Evolutionary conservation across 2,888 invertebrate genomes (phyloP), one percentile per base, ranked within the genome.

Genomic region (Omphaloscelis lunosa): DNA sequence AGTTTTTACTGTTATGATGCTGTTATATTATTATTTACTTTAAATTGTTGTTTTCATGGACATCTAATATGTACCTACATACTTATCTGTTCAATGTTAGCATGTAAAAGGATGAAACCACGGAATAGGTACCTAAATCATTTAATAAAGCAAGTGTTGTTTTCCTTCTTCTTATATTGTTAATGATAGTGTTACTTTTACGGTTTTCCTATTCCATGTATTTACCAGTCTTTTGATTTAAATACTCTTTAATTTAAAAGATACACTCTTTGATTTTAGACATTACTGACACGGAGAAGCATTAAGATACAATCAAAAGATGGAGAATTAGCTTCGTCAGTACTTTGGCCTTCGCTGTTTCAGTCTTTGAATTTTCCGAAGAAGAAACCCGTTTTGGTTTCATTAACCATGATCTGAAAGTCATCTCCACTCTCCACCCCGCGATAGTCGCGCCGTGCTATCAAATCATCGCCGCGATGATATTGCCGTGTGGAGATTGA

Each of bases 131-230:
- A 72, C 20, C n/a, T 68, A 70, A 4, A 51, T 51, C 51, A 45
- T 45, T 20, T 11, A 53, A 20, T n/a, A 29, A 62, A 62, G 15
- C 2, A 27, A 17, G 2, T 48, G n/a, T 48, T 11, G 34, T 82
- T 77, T 82, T 66, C 79, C 75, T 79, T 61, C 61, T 66, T 59
- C 20, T 17, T 51, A 15, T 66, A 53, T 39, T 82, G 20, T 29
- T 53, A 53, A 27, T 41, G 8, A 48, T 72, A 12, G 17, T 58
- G 2, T 23, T 34, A 11, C 6, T 27, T 53, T 34, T 45, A 82
- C 8, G 27, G 27, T 66, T 82, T 58, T 72, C 71, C 34, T 53
- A 20, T 4, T 29, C 0, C 4, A 29, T 41, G 20, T 51, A 5
- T 17, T 39, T 29, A 65, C 17, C 9, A 27, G 8, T 0, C 2